phyloP scores from a whole-genome alignment of 2,797 vertebrate species.

The Epinephelus malabaricus region DNA sequence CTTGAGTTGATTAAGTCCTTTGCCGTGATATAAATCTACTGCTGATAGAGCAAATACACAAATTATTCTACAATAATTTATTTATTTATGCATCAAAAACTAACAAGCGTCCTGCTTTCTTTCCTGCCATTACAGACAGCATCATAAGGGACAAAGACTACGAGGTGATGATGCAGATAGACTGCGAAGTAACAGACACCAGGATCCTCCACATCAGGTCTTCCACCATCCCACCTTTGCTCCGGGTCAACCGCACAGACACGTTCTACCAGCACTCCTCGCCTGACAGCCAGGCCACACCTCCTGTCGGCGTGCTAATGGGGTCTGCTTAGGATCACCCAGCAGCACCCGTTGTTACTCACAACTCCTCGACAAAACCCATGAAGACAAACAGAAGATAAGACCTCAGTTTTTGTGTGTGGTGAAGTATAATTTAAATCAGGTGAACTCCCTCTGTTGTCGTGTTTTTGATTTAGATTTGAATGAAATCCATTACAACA shows the following conservation, averaged over 20 bases:
- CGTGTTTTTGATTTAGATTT: constrained; percentile 26
- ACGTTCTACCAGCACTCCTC: constrained; percentile 87
- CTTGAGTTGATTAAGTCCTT: constrained; percentile 21
- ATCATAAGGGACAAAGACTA: constrained; percentile 93
- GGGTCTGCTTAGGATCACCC: constrained; percentile 75
- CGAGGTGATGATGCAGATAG: constrained; percentile 99
- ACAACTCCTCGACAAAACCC: constrained; percentile 12
- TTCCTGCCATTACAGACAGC: constrained; percentile 88
- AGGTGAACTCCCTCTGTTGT: background rate
- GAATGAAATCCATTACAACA: constrained; percentile 4
- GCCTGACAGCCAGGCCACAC: constrained; percentile 68
- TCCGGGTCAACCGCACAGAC: constrained; percentile 89
- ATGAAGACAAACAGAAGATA: constrained; percentile 9
- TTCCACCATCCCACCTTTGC: constrained; percentile 91
- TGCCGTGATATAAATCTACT: background rate
- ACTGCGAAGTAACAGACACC: constrained; percentile 97
- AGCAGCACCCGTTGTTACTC: background rate
- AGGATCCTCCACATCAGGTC: constrained; percentile 96
- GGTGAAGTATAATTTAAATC: constrained; percentile 18
- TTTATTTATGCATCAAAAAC: background rate
- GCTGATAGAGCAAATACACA: background rate
- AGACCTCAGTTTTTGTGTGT: background rate
- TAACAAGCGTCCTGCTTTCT: constrained; percentile 8
- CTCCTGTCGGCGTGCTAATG: constrained; percentile 84
- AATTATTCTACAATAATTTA: background rate